These are phyloP conservation scores for Stenodema calcarata DNA, from an alignment of 2,888 invertebrate species.

Conservation along the genomic window DNA sequence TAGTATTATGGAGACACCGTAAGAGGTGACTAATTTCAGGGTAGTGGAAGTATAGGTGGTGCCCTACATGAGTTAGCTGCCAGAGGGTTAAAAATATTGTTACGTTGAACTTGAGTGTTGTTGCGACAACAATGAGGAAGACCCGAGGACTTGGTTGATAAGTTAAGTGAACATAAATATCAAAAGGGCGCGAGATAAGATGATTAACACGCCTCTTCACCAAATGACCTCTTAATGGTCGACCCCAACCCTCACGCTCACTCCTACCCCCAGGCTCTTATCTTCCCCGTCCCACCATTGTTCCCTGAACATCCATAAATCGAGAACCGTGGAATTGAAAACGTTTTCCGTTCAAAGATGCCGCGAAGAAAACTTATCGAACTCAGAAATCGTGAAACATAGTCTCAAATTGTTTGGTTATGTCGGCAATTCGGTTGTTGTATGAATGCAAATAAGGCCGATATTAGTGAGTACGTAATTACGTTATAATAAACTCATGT, in stretches of 20 bases:
- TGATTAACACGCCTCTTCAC: slow-evolving; percentile 39
- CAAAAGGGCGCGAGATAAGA: slow-evolving; percentile 33
- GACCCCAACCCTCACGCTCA: neutral
- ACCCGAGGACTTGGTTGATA: slow-evolving; percentile 20
- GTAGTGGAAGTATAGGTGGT: no score
- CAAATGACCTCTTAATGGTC: slow-evolving; percentile 43
- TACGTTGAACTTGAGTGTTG: neutral
- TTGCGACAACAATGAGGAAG: slow-evolving; percentile 15
- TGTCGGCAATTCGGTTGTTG: no score
- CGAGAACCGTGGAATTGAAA: neutral
- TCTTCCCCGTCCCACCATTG: neutral
- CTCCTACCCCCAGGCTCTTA: neutral
- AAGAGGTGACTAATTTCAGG: no score
- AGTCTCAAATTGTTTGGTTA: neutral
- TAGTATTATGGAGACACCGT: no score
- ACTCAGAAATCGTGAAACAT: neutral
- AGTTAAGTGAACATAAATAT: slow-evolving; percentile 46
- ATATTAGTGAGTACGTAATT: no score
- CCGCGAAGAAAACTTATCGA: neutral
- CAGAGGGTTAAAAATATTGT: neutral
- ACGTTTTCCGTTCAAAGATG: neutral
- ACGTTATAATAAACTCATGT: no score
- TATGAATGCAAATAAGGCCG: no score
- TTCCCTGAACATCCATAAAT: slow-evolving; percentile 3
- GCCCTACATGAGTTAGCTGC: no score